Evolutionary conservation across 2,797 vertebrate species (phyloP), one percentile per base, ranked within the genome.

Genomic region (Cynopterus sphinx): DNA sequence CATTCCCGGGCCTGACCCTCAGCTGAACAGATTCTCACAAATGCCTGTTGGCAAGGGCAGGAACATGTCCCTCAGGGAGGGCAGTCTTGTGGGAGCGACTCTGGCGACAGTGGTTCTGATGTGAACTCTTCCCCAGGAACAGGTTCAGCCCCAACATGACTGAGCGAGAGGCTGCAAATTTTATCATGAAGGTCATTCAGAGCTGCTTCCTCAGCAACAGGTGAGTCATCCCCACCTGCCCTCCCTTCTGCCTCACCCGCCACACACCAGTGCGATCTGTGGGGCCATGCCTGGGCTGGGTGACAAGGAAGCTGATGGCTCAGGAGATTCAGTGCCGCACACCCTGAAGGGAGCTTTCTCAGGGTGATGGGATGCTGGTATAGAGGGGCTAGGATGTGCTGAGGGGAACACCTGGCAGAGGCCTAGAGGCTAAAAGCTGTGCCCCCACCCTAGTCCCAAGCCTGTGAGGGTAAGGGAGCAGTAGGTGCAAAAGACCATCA

Each of bases 181-280:
- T 99, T 98, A 99, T 99, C 97, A 99, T 99, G 98, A 99, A 99
- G 98, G 97, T 99, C 96, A 99, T 99, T 97, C 99, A 99, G 96
- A 99, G 99, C 96, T 99, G 99, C 98, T 99, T 99, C 99, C 99
- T 99, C 97, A 99, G 99, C 95, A 99, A 99, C 99, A 99, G 99
- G 99, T 65, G 7, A 97, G 96, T 93, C 28, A 41, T 4, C 10
- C 3, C 0, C 11, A 7, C 36, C 28, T 3, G 26, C 63, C 21
- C 19, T 3, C 4, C 1, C 15, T 24, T 28, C 13, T 0, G 1
- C 0, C 0, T 79, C 53, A 2, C 15, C 83, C 6, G 0, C 31
- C 24, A 21, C 15, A 1, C 9, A 9, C 4, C 0, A 0, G 11
- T 22, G 26, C 5, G 11, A 9, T 19, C 19, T 0, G 16, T 19